These are phyloP conservation scores for Vulpes lagopus DNA, from an alignment of 2,113 vertebrate genomes.

Conservation along the genomic window DNA sequence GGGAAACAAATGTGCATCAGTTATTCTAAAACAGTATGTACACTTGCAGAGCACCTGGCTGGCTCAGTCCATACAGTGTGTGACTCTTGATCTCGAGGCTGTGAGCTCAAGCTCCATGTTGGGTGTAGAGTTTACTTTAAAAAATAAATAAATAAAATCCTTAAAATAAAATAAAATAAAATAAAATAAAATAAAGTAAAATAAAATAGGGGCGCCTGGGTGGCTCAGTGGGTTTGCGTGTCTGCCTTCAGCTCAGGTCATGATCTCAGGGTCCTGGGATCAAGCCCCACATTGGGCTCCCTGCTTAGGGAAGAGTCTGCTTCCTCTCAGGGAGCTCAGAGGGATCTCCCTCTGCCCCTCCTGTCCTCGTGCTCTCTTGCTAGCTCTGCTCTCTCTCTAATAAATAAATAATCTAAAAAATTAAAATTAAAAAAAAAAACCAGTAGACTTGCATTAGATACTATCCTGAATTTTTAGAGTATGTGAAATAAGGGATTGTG, in stretches of 20 bases:
- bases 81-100: too few species aligned
- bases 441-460: too few species aligned
- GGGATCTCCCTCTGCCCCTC: not conserved
- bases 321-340: not conserved
- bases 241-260: not conserved
- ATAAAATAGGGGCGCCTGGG: not conserved
- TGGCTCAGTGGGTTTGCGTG: fast-evolving
- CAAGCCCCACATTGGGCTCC: fast-evolving
- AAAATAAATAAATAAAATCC: too few species aligned
- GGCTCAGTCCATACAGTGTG: not conserved
- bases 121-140: too few species aligned
- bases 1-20: not conserved
- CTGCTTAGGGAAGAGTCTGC: fast-evolving
- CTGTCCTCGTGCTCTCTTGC: not conserved
- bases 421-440: not conserved
- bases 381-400: not conserved
- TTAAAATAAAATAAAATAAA: too few species aligned
- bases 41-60: fast-evolving
- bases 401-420: not conserved
- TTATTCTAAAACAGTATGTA: not conserved
- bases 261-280: not conserved
- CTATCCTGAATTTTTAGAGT: too few species aligned
- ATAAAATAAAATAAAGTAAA: too few species aligned
- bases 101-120: too few species aligned
- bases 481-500: too few species aligned